A percentile compares a stretch with the other conserved stretches of the same genome.
Conservation (phyloP, 2,888 invertebrate species). For the Euplagia quadripunctaria region DNA sequence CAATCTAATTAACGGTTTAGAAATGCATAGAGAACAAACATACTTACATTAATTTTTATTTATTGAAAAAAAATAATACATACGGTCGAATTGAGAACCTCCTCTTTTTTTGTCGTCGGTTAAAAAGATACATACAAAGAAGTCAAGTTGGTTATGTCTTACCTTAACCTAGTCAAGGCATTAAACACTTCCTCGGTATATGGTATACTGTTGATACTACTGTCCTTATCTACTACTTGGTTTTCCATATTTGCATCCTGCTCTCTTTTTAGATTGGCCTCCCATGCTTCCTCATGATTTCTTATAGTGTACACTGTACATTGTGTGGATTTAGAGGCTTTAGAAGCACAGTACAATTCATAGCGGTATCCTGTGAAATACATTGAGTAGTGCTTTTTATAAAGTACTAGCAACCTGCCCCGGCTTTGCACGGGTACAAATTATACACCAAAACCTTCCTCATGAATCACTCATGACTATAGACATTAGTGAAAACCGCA, state of each 20-base stretch:
- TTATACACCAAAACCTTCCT: no score
- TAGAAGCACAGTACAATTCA: slow-evolving; percentile 97
- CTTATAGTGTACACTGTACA: slow-evolving; percentile 95
- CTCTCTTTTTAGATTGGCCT: slow-evolving; percentile 87
- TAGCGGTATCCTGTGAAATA: slow-evolving; percentile 93
- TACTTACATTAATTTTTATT: no score
- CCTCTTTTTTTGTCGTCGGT: no score
- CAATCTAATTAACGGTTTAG: no score
- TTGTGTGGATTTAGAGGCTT: slow-evolving; percentile 95
- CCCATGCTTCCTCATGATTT: slow-evolving; percentile 91
- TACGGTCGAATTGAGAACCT: no score
- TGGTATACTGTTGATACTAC: slow-evolving; percentile 62
- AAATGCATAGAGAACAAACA: no score
- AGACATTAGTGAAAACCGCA: no score
- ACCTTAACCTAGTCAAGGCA: slow-evolving; percentile 89
- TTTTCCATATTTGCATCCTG: slow-evolving; percentile 22
- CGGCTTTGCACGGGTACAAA: no score
- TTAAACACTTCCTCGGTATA: slow-evolving; percentile 93
- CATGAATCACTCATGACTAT: no score
- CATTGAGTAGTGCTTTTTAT: background rate
- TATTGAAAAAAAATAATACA: no score
- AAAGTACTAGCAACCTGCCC: no score
- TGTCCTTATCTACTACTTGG: slow-evolving; percentile 14
- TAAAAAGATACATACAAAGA: no score
- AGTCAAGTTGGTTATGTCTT: slow-evolving; percentile 3